These are phyloP conservation scores for Nymphalis polychloros DNA, from an alignment of 2,888 invertebrate genomes.

Conservation along the genomic window DNA sequence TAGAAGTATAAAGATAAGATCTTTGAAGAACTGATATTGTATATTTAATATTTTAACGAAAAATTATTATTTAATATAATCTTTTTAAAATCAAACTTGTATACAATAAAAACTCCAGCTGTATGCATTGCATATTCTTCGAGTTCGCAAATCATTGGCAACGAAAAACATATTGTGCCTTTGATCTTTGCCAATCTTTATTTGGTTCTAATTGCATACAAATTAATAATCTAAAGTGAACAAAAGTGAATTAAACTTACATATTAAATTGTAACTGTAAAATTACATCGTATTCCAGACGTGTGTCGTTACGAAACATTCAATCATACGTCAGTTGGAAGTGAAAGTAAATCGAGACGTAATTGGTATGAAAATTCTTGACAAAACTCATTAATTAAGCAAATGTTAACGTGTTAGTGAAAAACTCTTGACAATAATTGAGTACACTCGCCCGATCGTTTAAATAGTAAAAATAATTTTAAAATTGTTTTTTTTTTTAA, in stretches of 20 bases:
- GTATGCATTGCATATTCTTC: too few relatives aligned
- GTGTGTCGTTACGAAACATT: slow-evolving; percentile 40
- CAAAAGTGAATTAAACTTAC: background rate
- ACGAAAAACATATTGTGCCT: too few relatives aligned
- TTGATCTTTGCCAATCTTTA: too few relatives aligned
- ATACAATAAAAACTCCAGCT: too few relatives aligned
- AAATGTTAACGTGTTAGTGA: background rate
- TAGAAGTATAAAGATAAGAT: too few relatives aligned
- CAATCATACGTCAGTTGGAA: slow-evolving; percentile 39
- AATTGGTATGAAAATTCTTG: slow-evolving; percentile 34
- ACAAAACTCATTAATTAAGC: slow-evolving; percentile 9
- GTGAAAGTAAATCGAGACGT: slow-evolving; percentile 41
- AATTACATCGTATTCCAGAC: slow-evolving; percentile 18
- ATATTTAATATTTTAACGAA: too few relatives aligned
- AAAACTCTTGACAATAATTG: background rate
- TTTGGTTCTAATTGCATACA: too few relatives aligned
- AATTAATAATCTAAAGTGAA: slow-evolving; percentile 5
- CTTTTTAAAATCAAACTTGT: too few relatives aligned
- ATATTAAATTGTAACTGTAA: slow-evolving; percentile 16
- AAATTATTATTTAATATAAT: too few relatives aligned
- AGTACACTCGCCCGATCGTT: too few relatives aligned
- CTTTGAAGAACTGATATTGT: too few relatives aligned
- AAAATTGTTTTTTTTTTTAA: background rate
- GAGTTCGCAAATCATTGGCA: too few relatives aligned
- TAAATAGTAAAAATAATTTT: background rate